Percentiles rank a stretch among this genome's conserved stretches.
Evolutionary conservation across 1,140 invertebrate genomes (phyloP).

Genomic region (Pissodes strobi): DNA sequence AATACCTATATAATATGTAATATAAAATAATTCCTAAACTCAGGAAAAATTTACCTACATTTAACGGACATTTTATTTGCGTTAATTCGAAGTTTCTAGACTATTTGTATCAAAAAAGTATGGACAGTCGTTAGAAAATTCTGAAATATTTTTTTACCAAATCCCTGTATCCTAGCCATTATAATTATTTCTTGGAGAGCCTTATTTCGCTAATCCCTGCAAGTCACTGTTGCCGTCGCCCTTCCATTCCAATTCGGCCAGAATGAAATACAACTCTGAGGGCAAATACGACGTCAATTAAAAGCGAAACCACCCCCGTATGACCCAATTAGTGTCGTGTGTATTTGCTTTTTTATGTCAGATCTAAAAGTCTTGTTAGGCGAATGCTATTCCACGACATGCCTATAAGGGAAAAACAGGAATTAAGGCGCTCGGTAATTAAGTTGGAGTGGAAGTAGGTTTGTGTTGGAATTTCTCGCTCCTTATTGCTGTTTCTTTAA

Average conservation of each 20-base stretch:
- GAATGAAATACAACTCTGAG: background rate
- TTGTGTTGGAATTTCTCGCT: background rate
- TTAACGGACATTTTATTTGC: too few relatives aligned
- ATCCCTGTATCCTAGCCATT: too few relatives aligned
- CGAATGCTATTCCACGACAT: background rate
- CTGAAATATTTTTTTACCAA: too few relatives aligned
- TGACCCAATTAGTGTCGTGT: constrained; percentile 5
- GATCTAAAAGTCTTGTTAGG: constrained; percentile 10
- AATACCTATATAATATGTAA: too few relatives aligned
- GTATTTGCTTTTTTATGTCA: constrained; percentile 13
- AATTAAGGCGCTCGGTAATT: background rate
- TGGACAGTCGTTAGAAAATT: too few relatives aligned
- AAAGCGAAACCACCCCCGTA: constrained; percentile 1
- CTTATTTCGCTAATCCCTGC: background rate
- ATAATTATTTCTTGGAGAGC: too few relatives aligned
- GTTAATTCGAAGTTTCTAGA: too few relatives aligned
- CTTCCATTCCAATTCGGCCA: too few relatives aligned
- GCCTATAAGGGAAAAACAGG: background rate
- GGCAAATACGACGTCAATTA: constrained; percentile 9
- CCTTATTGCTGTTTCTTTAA: too few relatives aligned
- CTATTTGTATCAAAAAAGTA: too few relatives aligned
- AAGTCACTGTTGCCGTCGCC: background rate
- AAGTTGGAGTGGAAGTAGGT: background rate
- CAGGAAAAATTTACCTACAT: too few relatives aligned
- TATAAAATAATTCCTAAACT: too few relatives aligned